Evolutionary conservation across 1,140 invertebrate genomes (phyloP).

Genomic region (Scaptomyza pallida): DNA sequence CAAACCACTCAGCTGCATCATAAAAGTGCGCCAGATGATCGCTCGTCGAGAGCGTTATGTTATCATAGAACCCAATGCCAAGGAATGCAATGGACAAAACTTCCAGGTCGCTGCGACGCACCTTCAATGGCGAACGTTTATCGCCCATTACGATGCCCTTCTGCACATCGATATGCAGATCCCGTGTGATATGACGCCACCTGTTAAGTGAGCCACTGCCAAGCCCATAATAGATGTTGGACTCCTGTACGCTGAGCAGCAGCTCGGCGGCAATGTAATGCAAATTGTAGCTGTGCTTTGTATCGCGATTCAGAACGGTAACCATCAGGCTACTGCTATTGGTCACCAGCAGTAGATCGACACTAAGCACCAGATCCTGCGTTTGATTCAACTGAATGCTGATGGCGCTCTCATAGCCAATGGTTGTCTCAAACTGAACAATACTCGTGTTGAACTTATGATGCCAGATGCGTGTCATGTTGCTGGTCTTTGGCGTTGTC

Average conservation of each 20-base stretch:
- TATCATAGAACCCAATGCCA: conserved; percentile 92
- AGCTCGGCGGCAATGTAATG: conserved; percentile 92
- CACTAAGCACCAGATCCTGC: conserved; percentile 90
- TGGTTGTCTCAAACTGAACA: conserved; percentile 89
- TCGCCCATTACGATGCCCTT: conserved; percentile 90
- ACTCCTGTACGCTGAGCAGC: conserved; percentile 89
- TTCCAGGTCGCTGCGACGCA: conserved; percentile 91
- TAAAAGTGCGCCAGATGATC: conserved; percentile 96
- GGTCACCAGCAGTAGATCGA: conserved; percentile 89
- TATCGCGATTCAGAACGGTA: conserved; percentile 90
- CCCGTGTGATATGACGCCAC: conserved; percentile 94
- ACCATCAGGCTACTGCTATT: conserved; percentile 94
- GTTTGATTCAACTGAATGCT: conserved; percentile 88
- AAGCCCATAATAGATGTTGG: conserved; percentile 94
- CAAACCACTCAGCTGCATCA: conserved; percentile 96
- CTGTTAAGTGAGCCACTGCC: conserved; percentile 86
- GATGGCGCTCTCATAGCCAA: conserved; percentile 89
- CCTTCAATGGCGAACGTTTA: conserved; percentile 86
- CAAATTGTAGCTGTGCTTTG: conserved; percentile 90
- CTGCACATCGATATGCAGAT: conserved; percentile 95
- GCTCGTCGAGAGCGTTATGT: conserved; percentile 92
- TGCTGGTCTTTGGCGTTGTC: conserved; percentile 88
- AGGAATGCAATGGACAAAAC: conserved; percentile 77
- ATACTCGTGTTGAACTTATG: conserved; percentile 86
- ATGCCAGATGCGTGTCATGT: conserved; percentile 87